A percentile compares a stretch with the other conserved stretches of the same genome.
Evolutionary conservation across 2,113 vertebrate genomes (phyloP).

Genomic region (Aepyceros melampus): DNA sequence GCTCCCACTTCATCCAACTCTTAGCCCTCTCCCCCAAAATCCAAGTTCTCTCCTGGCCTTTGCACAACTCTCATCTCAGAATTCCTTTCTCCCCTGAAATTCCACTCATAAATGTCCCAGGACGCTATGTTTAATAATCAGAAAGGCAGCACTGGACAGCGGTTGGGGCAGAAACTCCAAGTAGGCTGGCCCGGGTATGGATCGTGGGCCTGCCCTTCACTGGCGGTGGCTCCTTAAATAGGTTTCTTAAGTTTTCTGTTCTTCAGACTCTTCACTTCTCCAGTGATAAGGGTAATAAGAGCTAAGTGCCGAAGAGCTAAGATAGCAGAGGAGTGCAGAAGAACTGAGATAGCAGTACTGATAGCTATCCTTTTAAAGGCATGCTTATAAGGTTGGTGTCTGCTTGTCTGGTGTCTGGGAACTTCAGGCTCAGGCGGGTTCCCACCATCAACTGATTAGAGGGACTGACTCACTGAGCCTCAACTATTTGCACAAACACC

Average conservation of each 20-base stretch:
- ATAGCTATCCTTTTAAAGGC: not conserved
- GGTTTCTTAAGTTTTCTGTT: not conserved
- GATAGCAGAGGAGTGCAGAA: not conserved
- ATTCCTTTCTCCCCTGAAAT: not conserved
- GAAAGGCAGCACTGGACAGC: not conserved
- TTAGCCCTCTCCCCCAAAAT: not conserved
- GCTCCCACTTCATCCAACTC: not conserved
- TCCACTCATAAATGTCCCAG: not conserved
- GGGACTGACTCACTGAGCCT: not conserved
- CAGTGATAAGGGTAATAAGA: not conserved
- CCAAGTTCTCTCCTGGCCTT: not conserved
- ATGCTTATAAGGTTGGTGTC: not conserved
- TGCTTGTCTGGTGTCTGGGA: not conserved
- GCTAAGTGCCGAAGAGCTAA: not conserved
- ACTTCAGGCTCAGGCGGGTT: not conserved
- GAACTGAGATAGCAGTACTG: not conserved
- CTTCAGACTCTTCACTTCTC: not conserved
- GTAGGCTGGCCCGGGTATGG: rapidly evolving
- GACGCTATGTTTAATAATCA: not conserved
- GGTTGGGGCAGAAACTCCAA: not conserved
- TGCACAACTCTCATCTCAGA: not conserved
- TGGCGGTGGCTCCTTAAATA: not conserved
- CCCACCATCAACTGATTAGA: not conserved
- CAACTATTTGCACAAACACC: not conserved
- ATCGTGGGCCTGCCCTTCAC: not conserved